Percentiles rank a stretch among this genome's conserved stretches.
These are phyloP conservation scores for Platyscapa corneri DNA, from an alignment of 1,140 invertebrate genomes.

Conservation along the genomic window DNA sequence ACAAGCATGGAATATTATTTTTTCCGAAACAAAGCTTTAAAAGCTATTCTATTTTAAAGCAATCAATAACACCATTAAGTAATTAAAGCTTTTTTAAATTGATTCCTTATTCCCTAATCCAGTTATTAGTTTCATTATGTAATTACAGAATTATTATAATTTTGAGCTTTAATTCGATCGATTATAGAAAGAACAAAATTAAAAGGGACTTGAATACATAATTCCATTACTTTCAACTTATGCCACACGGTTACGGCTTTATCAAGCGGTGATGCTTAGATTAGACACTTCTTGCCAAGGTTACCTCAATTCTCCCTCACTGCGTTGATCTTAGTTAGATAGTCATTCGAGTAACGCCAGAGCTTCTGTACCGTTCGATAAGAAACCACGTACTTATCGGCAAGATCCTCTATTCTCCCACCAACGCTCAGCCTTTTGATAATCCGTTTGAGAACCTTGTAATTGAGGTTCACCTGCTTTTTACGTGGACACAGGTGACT, in stretches of 20 bases:
- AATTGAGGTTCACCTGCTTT: neutral
- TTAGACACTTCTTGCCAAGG: neutral
- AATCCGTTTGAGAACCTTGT: neutral
- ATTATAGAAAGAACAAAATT: too few relatives aligned
- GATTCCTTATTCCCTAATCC: too few relatives aligned
- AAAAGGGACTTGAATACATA: neutral
- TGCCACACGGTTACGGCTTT: neutral
- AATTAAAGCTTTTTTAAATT: too few relatives aligned
- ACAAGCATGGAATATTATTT: too few relatives aligned
- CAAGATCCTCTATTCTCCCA: neutral
- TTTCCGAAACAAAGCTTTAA: too few relatives aligned
- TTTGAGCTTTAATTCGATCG: too few relatives aligned
- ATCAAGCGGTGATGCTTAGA: neutral
- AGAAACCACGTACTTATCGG: neutral
- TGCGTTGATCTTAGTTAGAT: neutral
- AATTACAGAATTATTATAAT: too few relatives aligned
- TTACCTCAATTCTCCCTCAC: neutral
- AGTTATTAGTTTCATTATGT: too few relatives aligned
- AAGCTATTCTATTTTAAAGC: too few relatives aligned
- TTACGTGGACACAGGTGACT: neutral
- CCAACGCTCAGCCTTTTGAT: neutral
- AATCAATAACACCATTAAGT: too few relatives aligned
- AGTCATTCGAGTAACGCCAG: neutral
- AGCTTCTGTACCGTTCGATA: neutral
- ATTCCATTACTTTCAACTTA: neutral